Conservation (phyloP, 2,888 invertebrate species). For the Phrixothrix hirtus region DNA sequence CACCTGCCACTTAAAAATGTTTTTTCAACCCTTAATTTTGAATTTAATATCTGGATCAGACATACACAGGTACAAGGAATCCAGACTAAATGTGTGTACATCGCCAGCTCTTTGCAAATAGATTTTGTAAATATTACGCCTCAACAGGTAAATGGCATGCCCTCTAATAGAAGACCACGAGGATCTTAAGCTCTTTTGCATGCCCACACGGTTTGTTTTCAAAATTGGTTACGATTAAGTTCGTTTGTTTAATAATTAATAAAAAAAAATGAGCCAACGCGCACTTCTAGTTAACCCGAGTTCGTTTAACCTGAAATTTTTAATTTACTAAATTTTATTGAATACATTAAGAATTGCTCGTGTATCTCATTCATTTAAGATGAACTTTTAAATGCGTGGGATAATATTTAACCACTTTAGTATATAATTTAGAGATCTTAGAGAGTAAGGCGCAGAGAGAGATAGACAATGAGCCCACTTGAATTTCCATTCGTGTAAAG, state of each 20-base stretch:
- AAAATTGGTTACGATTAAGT: slow-evolving; percentile 4
- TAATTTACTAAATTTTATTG: background rate
- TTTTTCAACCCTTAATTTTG: too few species aligned
- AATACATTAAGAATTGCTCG: background rate
- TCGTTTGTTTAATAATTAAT: slow-evolving; percentile 8
- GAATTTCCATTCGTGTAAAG: slow-evolving; percentile 29
- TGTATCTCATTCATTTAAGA: slow-evolving; percentile 4
- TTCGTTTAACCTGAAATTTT: background rate
- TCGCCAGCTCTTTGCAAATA: too few species aligned
- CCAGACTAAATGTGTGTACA: too few species aligned
- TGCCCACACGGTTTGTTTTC: slow-evolving; percentile 8
- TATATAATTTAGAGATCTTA: slow-evolving; percentile 13
- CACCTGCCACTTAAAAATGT: too few species aligned
- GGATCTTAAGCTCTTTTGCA: background rate
- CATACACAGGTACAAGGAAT: too few species aligned
- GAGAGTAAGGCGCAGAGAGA: slow-evolving; percentile 6
- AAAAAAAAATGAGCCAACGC: slow-evolving; percentile 3
- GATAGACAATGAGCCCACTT: slow-evolving; percentile 20
- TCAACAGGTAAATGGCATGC: too few species aligned
- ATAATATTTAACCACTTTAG: slow-evolving; percentile 20
- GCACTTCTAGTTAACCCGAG: too few species aligned
- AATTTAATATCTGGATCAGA: too few species aligned
- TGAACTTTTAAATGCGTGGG: slow-evolving; percentile 16
- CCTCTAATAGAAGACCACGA: background rate
- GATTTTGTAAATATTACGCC: too few species aligned